Base-by-base conservation (phyloP, 2,113 vertebrate species). In the Atherinomorus stipes region DNA sequence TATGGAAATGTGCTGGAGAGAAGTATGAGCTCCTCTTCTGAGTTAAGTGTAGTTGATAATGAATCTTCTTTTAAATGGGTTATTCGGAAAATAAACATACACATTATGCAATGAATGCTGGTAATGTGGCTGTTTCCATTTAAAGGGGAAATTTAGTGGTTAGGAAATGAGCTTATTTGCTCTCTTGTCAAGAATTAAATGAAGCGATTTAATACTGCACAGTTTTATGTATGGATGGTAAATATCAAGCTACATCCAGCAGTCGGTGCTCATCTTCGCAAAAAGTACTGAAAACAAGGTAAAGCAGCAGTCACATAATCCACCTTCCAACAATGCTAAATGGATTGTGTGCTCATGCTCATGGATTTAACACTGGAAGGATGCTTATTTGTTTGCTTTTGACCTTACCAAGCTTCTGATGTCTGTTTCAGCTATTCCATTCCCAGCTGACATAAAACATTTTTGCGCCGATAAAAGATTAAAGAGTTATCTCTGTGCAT, bases 1-100 rank as follows among this genome's bases (percentile, higher is more conserved):
- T 56, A 76, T 83, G 77, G 38, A 78, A 72, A 78, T 73, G 63
- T 53, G 71, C 9, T 65, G 34, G 15, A 62, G 16, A 38, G 60
- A 67, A 74, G 50, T 56, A 63, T 77, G 61, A 44, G 65, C 53
- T 74, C 61, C 54, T 67, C 62, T 62, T 76, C 60, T 4, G 12
- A 71, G 38, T 60, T 60, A 68, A 67, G 45, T n/a, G 31, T n/a
- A 2, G 53, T 11, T 75, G 64, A 80, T 74, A 72, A 40, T 76
- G 63, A 79, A 60, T 74, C 64, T 25, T 50, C 15, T 63, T 54
- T 64, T 31, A 57, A 78, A 78, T 52, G 50, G n/a, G 45, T 7
- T 15, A 64, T 54, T 74, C 38, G 62, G 44, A 57, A 60, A 64
- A 64, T 69, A 67, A 74, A 76, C 58, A 68, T 16, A 49, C 18